Evolutionary conservation across 2,888 invertebrate genomes (phyloP), one percentile per base, ranked within the genome.

Genomic region (Cinara cedri): DNA sequence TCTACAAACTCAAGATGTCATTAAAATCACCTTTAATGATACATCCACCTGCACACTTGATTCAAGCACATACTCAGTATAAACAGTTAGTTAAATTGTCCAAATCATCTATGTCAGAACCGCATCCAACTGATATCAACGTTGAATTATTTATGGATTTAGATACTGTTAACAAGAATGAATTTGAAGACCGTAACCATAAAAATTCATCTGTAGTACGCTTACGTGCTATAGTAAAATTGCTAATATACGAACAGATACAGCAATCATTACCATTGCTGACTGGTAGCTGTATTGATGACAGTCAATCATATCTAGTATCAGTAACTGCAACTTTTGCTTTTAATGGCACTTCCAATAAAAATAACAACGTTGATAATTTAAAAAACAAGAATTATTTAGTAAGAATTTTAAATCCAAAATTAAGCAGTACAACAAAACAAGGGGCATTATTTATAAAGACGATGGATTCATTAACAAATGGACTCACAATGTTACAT

Each of bases 1-100:
- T 65, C 9, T 75, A 75, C 44, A 75, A 75, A 65, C 74, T 75
- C 44, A 75, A 75, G n/a, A 75, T 75, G 54, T 75, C 74, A n/a
- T 75, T 75, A 16, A 75, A 65, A 51, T 42, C 24, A 4, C 51
- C 74, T n/a, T n/a, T 46, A 13, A 57, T 46, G 46, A 11, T 49
- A 8, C 46, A 72, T 16, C 63, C 74, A 44, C 44, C 54, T 9
- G 4, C 21, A 9, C 63, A 75, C 0, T 3, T 75, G 1, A 42
- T 75, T 11, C 54, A 24, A 54, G 74, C 63, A 44, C 65, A 54
- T 24, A 75, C 63, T 24, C 74, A 75, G 16, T 65, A 51, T 24
- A 75, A 75, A 44, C 74, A 75, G 24, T 54, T 75, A n/a, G 11
- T 9, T 42, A 65, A 54, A 65, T 19, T 49, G 9, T 63, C 74